A percentile compares a stretch with the other conserved stretches of the same genome.
These are phyloP conservation scores for Herpetotheres cachinnans DNA, from an alignment of 2,113 vertebrate genomes.

Conservation along the genomic window DNA sequence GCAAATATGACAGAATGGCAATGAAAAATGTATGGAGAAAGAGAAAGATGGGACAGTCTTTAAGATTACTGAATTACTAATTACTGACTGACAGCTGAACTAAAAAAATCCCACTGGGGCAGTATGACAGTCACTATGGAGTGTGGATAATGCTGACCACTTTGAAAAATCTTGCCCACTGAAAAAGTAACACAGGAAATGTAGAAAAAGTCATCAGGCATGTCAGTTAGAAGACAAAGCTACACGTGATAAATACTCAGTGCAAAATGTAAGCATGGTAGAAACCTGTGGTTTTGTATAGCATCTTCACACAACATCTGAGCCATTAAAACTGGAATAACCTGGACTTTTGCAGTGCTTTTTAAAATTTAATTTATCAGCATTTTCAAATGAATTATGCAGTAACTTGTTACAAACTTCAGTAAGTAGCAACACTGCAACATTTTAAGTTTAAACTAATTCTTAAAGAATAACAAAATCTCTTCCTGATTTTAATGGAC, in stretches of 20 bases:
- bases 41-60: neutral
- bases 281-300: neutral
- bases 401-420: neutral
- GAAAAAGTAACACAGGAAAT: neutral
- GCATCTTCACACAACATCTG: neutral
- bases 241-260: neutral
- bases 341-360: neutral
- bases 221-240: neutral
- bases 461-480: neutral
- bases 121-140: neutral
- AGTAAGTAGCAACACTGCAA: neutral
- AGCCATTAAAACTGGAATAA: neutral
- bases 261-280: neutral
- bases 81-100: neutral
- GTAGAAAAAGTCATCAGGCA: neutral
- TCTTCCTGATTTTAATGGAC: neutral
- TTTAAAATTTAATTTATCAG: neutral
- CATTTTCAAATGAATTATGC: neutral
- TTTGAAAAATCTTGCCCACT: neutral
- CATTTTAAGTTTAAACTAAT: neutral
- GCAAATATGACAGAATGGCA: neutral
- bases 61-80: neutral
- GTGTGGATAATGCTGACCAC: neutral
- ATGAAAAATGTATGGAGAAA: neutral
- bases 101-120: neutral